These are phyloP conservation scores for Apomyelois bistriatella DNA, from an alignment of 2,888 invertebrate genomes.

Conservation along the genomic window DNA sequence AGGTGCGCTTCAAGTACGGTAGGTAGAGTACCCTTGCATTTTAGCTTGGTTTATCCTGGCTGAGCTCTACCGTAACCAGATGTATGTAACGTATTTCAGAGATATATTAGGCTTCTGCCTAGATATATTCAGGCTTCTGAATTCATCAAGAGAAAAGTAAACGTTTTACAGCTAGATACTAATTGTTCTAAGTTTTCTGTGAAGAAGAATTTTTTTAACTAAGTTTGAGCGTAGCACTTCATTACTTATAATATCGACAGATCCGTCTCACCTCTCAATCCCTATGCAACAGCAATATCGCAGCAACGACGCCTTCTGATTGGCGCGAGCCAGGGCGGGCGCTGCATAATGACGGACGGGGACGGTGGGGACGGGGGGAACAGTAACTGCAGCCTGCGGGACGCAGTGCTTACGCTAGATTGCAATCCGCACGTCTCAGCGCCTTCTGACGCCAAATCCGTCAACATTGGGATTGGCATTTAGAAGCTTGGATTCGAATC, in stretches of 20 bases:
- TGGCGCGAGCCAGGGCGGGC: conserved; percentile 65
- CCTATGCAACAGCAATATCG: conserved; percentile 71
- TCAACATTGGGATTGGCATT: conserved; percentile 36
- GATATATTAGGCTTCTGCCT: no score
- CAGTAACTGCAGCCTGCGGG: conserved; percentile 21
- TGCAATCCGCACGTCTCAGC: conserved; percentile 58
- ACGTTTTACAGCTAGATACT: neutral
- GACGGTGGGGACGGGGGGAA: conserved; percentile 34
- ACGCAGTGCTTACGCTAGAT: conserved; percentile 49
- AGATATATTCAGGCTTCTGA: no score
- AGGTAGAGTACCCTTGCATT: no score
- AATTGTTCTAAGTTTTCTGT: no score
- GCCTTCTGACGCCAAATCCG: conserved; percentile 53
- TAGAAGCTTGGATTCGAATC: neutral
- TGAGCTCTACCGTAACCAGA: no score
- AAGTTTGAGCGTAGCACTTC: neutral
- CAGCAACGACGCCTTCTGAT: conserved; percentile 64
- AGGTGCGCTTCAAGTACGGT: no score
- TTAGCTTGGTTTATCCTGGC: no score
- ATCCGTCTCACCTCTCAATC: conserved; percentile 58
- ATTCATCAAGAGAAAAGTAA: no score
- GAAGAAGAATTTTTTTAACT: no score
- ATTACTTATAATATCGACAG: conserved; percentile 39
- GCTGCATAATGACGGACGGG: conserved; percentile 66
- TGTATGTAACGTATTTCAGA: no score